Base-by-base conservation (phyloP, 2,113 vertebrate species). In the Caloenas nicobarica region DNA sequence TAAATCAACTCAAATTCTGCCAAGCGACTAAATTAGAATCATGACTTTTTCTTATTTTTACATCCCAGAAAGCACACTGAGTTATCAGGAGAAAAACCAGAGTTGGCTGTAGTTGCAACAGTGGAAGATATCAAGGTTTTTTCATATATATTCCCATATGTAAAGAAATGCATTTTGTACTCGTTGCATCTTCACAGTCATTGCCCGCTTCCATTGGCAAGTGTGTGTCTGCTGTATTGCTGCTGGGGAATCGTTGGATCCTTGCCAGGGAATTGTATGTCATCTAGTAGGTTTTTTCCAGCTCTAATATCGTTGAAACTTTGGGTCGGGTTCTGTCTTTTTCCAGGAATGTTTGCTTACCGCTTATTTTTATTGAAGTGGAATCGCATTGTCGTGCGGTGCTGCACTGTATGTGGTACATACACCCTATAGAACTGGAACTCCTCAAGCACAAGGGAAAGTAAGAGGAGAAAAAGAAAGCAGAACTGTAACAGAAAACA, bases 331-430 rank as follows among this genome's bases (percentile, higher is more conserved):
- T 89, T 72, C 81, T 79, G n/a, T 51, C 42, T 93, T 89, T 92
- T 65, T 80, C 25, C 31, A 62, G 17, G 19, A 69, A 72, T 33
- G 12, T 65, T 96, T 89, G 9, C 50, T 93, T 73, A 14, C 16
- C 36, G 18, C 71, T 92, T 93, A 25, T n/a, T 83, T 84, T 40
- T 69, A 91, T 87, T 92, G 91, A 91, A 86, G 93, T 90, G 46
- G 74, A 88, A 54, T 34, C 33, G 19, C 33, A 51, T 26, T 83
- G 56, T 66, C 54, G 50, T 44, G 46, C 46, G 42, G 46, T 42
- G 68, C 46, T 88, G 36, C 38, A 46, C 15, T 65, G 16, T 76
- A 69, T 28, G 8, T 87, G 77, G 74, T 94, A 33, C 82, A 70
- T 77, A 46, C 23, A 54, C 50, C 26, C 73, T 62, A 82, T 17